phyloP scores from a whole-genome alignment of 2,888 invertebrate species.

The Luffia ferchaultella region DNA sequence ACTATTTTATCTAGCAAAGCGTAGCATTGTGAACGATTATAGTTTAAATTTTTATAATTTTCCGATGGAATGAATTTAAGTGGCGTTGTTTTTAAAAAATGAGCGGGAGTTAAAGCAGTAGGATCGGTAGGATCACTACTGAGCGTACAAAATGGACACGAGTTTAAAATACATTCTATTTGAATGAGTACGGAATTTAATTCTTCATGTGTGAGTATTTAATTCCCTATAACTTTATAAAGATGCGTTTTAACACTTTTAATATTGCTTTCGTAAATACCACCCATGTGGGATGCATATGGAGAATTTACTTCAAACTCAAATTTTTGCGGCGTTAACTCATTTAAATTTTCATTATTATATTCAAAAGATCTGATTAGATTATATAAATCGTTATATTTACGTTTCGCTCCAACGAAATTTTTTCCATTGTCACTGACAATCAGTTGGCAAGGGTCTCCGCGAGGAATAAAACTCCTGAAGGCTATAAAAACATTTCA shows the following conservation, averaged over 20 bases:
- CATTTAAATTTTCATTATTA: too few relatives aligned
- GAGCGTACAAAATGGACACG: too few relatives aligned
- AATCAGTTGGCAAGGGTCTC: not conserved
- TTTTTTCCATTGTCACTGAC: conserved; percentile 3
- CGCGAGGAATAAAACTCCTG: conserved; percentile 4
- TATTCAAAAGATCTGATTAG: too few relatives aligned
- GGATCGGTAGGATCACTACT: too few relatives aligned
- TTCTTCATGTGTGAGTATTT: conserved; percentile 11
- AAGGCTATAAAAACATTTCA: conserved; percentile 2
- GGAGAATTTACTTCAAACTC: too few relatives aligned
- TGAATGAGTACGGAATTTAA: conserved; percentile 9
- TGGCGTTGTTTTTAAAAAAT: conserved; percentile 1
- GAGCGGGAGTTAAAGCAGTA: too few relatives aligned
- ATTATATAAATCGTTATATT: conserved; percentile 1
- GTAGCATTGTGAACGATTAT: too few relatives aligned
- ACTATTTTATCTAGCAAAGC: too few relatives aligned
- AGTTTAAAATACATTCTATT: conserved; percentile 13
- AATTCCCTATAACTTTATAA: conserved; percentile 8
- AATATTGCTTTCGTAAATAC: conserved; percentile 9
- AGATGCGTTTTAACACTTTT: conserved; percentile 11
- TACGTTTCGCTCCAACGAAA: conserved; percentile 5
- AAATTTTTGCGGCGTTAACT: too few relatives aligned
- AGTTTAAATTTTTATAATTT: not conserved
- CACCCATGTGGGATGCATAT: conserved; percentile 11
- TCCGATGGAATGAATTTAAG: not conserved